Conservation (phyloP, 2,113 vertebrate genomes). For the Tapirus terrestris region DNA sequence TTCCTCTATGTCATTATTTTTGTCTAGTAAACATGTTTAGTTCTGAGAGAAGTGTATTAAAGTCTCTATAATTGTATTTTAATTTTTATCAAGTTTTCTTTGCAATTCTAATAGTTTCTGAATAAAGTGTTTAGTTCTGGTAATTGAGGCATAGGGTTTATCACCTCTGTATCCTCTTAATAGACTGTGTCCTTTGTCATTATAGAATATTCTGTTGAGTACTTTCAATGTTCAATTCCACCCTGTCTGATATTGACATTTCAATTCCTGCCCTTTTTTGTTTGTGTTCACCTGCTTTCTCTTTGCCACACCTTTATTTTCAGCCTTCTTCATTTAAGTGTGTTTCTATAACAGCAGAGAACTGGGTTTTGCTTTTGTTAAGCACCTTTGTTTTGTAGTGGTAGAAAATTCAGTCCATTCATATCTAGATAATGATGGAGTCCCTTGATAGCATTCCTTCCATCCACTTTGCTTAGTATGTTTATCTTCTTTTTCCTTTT, state of each 20-base stretch:
- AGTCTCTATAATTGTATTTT: neutral
- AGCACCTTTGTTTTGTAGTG: neutral
- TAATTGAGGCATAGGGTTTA: neutral
- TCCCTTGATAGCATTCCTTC: neutral
- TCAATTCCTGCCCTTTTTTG: neutral
- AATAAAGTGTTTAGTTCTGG: neutral
- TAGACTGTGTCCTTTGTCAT: neutral
- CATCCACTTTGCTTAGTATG: neutral
- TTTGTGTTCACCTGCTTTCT: neutral
- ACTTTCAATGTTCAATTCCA: neutral
- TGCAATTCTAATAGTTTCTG: neutral
- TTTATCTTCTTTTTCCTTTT: neutral
- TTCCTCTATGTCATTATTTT: neutral
- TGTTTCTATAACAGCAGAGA: neutral
- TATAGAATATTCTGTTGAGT: neutral
- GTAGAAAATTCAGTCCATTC: neutral
- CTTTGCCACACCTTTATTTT: neutral
- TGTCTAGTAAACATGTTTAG: neutral
- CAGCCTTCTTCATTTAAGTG: neutral
- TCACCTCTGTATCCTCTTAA: neutral
- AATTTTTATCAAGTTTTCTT: neutral
- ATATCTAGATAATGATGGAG: neutral
- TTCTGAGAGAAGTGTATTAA: neutral
- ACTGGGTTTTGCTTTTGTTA: neutral
- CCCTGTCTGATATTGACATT: neutral